Percentiles rank a stretch among this genome's conserved stretches.
Conservation (phyloP, 37 sponge, comb jelly and placozoan species). For the Chondrosia reniformis region DNA sequence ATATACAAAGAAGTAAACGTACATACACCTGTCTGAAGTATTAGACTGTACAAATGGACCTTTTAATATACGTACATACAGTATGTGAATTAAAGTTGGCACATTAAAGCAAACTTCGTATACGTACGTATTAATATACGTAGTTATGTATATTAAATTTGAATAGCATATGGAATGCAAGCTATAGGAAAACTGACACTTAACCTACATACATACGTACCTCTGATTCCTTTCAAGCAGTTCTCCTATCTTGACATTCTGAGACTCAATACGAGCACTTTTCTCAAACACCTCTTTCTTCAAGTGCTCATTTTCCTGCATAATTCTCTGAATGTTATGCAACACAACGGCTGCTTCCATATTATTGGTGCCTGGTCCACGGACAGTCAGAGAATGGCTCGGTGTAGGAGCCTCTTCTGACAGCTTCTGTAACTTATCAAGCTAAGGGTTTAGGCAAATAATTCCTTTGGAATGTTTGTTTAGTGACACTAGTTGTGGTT, state of each 20-base stretch:
- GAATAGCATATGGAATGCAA: too few species aligned
- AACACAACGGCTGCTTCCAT: constrained; percentile 90
- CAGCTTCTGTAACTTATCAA: constrained; percentile 68
- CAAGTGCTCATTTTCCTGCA: constrained; percentile 89
- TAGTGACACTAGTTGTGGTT: background rate
- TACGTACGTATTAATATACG: too few species aligned
- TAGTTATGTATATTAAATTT: too few species aligned
- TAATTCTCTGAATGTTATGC: constrained; percentile 87
- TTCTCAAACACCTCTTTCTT: constrained; percentile 93
- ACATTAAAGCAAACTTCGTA: too few species aligned
- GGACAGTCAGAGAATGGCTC: constrained; percentile 11
- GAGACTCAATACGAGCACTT: constrained; percentile 83
- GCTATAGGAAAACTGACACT: too few species aligned
- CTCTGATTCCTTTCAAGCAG: constrained; percentile 89
- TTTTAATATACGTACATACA: too few species aligned
- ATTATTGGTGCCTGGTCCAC: constrained; percentile 49
- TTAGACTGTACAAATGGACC: too few species aligned
- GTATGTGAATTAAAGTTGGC: too few species aligned
- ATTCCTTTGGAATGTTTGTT: background rate
- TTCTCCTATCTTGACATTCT: constrained; percentile 88
- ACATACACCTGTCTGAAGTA: too few species aligned
- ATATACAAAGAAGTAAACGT: too few species aligned
- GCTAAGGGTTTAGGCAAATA: background rate
- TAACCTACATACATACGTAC: constrained; percentile 26
- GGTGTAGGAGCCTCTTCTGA: background rate